Conservation (phyloP, 2,113 vertebrate genomes). For the Emydocephalus ijimae region DNA sequence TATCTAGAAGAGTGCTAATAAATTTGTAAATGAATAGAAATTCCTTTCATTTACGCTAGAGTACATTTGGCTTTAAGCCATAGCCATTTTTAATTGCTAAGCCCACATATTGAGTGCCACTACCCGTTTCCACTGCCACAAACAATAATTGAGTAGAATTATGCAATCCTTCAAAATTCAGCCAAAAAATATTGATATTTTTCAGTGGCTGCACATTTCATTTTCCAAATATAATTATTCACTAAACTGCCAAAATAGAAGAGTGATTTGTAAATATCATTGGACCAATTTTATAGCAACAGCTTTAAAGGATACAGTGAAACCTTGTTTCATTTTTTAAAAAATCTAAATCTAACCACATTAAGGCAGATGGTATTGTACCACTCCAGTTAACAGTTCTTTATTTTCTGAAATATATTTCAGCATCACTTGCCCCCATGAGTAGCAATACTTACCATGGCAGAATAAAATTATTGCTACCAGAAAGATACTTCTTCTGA, state of each 20-base stretch:
- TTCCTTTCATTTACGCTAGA: neutral
- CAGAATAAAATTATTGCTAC: neutral
- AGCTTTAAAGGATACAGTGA: neutral
- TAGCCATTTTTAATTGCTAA: neutral
- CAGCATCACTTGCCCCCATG: neutral
- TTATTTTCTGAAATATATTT: neutral
- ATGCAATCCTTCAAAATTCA: neutral
- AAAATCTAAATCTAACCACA: neutral
- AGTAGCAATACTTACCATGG: neutral
- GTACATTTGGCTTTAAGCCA: neutral
- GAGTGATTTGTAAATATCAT: neutral
- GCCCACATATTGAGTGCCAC: neutral
- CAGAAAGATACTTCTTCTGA: neutral
- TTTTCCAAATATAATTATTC: conserved; percentile 2
- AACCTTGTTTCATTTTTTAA: neutral
- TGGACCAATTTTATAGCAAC: neutral
- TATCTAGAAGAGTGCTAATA: neutral
- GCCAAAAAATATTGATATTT: neutral
- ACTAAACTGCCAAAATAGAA: neutral
- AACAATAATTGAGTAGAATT: neutral
- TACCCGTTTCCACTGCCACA: neutral
- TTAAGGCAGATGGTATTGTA: neutral
- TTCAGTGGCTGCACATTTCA: neutral
- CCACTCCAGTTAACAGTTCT: neutral
- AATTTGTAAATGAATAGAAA: neutral